A percentile compares a stretch with the other conserved stretches of the same genome.
Conservation (phyloP, 2,888 invertebrate genomes). For the Linnaemya vulpina region DNA sequence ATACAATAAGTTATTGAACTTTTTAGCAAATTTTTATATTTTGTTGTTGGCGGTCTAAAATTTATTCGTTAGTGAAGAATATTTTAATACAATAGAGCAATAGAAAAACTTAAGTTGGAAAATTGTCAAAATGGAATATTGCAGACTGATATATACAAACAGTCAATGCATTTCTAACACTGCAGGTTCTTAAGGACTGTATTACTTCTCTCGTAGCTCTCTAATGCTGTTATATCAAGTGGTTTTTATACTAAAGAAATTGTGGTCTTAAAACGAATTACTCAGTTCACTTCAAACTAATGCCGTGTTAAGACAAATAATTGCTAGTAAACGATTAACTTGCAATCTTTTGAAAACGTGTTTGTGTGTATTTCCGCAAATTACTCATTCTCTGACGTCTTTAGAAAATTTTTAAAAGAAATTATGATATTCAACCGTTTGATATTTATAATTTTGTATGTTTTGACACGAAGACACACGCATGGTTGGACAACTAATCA, state of each 20-base stretch:
- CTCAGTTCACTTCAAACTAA: conserved; percentile 9
- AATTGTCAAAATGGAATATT: too few species aligned
- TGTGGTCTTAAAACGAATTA: background rate
- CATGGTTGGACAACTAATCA: conserved; percentile 1
- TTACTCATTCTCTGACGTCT: conserved; percentile 39
- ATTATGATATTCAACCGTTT: conserved; percentile 16
- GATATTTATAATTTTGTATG: background rate
- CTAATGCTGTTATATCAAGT: background rate
- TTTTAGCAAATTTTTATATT: too few species aligned
- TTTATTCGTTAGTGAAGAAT: too few species aligned
- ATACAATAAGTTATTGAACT: too few species aligned
- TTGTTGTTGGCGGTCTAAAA: too few species aligned
- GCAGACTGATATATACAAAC: too few species aligned
- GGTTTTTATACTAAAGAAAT: background rate
- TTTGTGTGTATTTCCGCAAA: background rate
- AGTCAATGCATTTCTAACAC: too few species aligned
- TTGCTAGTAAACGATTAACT: background rate
- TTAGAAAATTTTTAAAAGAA: background rate
- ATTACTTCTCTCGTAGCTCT: background rate
- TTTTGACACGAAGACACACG: background rate
- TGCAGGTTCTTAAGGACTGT: background rate
- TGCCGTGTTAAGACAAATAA: background rate
- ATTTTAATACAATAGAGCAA: too few species aligned
- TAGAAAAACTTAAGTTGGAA: too few species aligned
- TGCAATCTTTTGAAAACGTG: background rate